Evolutionary conservation across 2,113 vertebrate species (phyloP), one percentile per base, ranked within the genome.

Genomic region (Helogale parvula): DNA sequence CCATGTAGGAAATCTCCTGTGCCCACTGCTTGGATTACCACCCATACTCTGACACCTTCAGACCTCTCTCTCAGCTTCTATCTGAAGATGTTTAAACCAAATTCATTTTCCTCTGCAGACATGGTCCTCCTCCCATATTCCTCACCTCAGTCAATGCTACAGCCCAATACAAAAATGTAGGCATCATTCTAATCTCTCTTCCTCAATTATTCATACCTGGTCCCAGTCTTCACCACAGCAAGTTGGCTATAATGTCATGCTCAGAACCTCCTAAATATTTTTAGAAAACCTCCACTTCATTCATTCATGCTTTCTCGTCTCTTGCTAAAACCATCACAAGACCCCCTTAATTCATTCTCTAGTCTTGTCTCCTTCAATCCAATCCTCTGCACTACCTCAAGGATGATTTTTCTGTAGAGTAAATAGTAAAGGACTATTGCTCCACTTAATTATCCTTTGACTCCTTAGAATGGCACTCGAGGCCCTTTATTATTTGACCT

Each of bases 1-100:
- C 16, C 13, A 29, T 2, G 15, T 19, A 90, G 60, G 13, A 88
- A 31, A 80, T 7, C 5, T 69, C 31, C 7, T 85, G 21, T 25
- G 8, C 7, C 35, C 29, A 35, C 35, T 68, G 17, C 38, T 77
- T 68, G 63, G 74, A 47, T 82, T 90, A 94, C 19, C 41, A 65
- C 13, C 14, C 41, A 27, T 45, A 25, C 10, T 69, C 65, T 66
- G 54, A n/a, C 50, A 29, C 52, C 71, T 29, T 87, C 31, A 38
- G 63, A 52, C 16, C n/a, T 41, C 41, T 84, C 50, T 63, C 10
- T 21, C 29, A 72, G 41, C 10, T 57, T 80, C 47, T 81, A 33
- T 45, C 14, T 89, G 63, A 84, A 88, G 87, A 68, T 27, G 7
- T 47, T 77, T 71, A 85, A 90, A 93, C 29, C 25, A 96, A 93